Percentiles rank a stretch among this genome's conserved stretches.
phyloP scores from a whole-genome alignment of 2,888 invertebrate species.

The Dichetophora obliterata region DNA sequence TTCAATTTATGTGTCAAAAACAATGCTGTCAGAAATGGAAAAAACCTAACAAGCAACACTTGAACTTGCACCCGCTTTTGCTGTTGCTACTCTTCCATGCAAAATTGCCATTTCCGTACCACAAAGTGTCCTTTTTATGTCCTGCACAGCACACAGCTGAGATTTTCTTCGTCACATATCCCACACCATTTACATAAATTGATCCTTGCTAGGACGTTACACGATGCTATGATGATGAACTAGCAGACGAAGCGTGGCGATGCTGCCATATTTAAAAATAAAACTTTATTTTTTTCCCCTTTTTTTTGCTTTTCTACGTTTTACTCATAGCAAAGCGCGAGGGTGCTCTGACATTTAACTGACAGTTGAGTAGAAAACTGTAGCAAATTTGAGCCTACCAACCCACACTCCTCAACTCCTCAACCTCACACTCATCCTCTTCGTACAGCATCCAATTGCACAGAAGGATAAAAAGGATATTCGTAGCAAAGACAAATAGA shows the following conservation, averaged over 20 bases:
- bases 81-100: not conserved
- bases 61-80: not conserved
- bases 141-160: not conserved
- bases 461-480: conserved; percentile 1
- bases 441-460: not conserved
- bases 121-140: conserved; percentile 17
- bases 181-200: not conserved
- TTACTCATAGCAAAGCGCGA: not conserved
- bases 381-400: not conserved
- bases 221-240: conserved; percentile 5
- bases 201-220: not conserved
- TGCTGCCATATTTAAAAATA: conserved; percentile 23
- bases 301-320: not conserved
- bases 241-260: not conserved
- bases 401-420: not conserved
- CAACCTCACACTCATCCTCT: not conserved
- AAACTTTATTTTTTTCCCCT: not conserved
- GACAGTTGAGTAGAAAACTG: conserved; percentile 18
- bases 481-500: not conserved
- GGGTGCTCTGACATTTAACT: conserved; percentile 22
- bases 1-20: conserved; percentile 6
- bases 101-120: conserved; percentile 2
- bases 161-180: not conserved
- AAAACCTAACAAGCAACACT: not conserved
- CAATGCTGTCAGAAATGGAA: not conserved